Evolutionary conservation across 2,797 vertebrate genomes (phyloP).

Genomic region (Pipistrellus pygmaeus): DNA sequence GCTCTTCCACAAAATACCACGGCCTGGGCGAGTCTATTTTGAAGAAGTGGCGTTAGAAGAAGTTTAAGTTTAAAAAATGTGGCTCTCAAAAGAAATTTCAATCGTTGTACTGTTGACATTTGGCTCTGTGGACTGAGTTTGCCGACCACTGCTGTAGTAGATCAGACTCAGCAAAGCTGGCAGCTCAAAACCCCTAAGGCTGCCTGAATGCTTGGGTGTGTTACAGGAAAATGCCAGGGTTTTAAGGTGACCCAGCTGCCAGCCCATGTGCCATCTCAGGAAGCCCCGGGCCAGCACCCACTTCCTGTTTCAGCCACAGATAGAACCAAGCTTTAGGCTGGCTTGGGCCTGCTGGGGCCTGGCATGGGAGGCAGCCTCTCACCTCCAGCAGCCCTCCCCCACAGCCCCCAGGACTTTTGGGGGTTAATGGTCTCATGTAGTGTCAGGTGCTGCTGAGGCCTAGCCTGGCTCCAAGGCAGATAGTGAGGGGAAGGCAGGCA

Average conservation of each 20-base stretch:
- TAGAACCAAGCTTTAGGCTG: background rate
- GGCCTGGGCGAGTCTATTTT: too few species aligned
- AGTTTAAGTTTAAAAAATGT: too few species aligned
- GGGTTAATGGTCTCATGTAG: background rate
- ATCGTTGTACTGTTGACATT: too few species aligned
- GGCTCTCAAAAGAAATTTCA: too few species aligned
- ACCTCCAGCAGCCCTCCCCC: background rate
- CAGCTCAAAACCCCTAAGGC: background rate
- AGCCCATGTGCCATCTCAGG: background rate
- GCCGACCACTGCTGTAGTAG: too few species aligned
- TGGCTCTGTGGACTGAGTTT: too few species aligned
- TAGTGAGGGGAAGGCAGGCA: background rate
- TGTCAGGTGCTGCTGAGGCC: background rate
- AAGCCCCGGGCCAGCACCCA: background rate
- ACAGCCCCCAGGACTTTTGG: background rate
- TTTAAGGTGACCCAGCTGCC: background rate
- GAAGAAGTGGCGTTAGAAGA: too few species aligned
- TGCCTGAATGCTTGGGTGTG: background rate
- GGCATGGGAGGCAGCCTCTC: background rate
- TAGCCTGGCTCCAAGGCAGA: background rate
- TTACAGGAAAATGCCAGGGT: background rate
- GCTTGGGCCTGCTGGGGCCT: slow-evolving; percentile 78
- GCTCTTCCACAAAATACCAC: too few species aligned
- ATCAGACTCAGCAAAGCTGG: background rate
- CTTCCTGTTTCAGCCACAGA: background rate